phyloP scores from a whole-genome alignment of 2,113 vertebrate genomes.

The Nibea coibor region DNA sequence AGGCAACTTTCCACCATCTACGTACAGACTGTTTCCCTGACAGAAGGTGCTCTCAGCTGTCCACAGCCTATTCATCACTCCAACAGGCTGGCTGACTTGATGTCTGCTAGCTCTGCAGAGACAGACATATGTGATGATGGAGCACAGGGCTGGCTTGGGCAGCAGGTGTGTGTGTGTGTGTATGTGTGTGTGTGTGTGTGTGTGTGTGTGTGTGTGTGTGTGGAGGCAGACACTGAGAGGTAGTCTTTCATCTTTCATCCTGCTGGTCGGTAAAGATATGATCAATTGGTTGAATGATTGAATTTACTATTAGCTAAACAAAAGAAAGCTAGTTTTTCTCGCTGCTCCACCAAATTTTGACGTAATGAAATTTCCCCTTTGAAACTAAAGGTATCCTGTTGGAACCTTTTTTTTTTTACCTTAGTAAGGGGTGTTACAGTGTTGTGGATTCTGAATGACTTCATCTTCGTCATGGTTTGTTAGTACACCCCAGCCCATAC shows the following conservation, averaged over 20 bases:
- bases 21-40: slow-evolving; percentile 53
- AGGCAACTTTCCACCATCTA: slow-evolving; percentile 57
- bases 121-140: slow-evolving; percentile 62
- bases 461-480: too few species aligned
- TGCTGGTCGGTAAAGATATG: slow-evolving; percentile 27
- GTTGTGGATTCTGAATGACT: background rate
- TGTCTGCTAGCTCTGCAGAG: slow-evolving; percentile 55
- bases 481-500: background rate
- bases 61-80: slow-evolving; percentile 76
- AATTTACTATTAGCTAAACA: slow-evolving; percentile 13
- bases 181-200: slow-evolving; percentile 34
- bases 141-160: slow-evolving; percentile 29
- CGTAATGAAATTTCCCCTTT: background rate
- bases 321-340: background rate
- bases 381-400: background rate
- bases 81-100: slow-evolving; percentile 62
- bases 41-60: slow-evolving; percentile 70
- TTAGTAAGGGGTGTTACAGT: background rate
- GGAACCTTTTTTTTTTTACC: background rate
- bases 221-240: slow-evolving; percentile 5
- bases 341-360: background rate
- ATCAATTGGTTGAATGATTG: slow-evolving; percentile 38
- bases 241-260: slow-evolving; percentile 47
- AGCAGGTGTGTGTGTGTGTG: slow-evolving; percentile 49
- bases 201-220: slow-evolving; percentile 40